Conservation (phyloP, 1,140 invertebrate genomes). For the Cyphomyrmex costatus region DNA sequence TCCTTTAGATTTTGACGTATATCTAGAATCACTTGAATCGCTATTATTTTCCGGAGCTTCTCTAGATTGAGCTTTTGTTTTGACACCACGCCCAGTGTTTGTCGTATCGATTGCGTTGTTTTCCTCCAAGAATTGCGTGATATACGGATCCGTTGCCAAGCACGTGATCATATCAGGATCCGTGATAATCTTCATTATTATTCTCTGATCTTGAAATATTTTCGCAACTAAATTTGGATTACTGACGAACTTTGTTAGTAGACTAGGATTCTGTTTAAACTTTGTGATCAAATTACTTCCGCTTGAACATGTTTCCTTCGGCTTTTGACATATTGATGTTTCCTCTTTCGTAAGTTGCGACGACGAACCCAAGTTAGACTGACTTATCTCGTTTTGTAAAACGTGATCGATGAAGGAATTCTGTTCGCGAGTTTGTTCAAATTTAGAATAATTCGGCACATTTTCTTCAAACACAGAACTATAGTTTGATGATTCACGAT, state of each 20-base stretch:
- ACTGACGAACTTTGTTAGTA: constrained; percentile 77
- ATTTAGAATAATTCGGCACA: constrained; percentile 47
- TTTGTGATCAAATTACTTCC: constrained; percentile 67
- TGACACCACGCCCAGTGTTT: not conserved
- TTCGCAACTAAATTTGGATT: constrained; percentile 80
- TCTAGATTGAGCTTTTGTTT: constrained; percentile 2
- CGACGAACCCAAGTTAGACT: not conserved
- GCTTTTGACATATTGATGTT: constrained; percentile 63
- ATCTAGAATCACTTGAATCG: constrained; percentile 4
- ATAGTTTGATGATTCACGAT: constrained; percentile 46
- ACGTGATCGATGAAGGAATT: constrained; percentile 15
- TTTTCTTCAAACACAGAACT: constrained; percentile 42
- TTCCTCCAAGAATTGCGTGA: constrained; percentile 77
- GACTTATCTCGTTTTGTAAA: not conserved
- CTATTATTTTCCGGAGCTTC: constrained; percentile 41
- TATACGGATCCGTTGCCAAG: constrained; percentile 79
- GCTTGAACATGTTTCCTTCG: constrained; percentile 69
- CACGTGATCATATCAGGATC: constrained; percentile 76
- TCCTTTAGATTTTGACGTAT: constrained; percentile 42
- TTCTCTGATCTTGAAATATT: constrained; percentile 80
- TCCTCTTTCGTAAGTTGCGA: constrained; percentile 58
- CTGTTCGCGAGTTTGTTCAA: constrained; percentile 51
- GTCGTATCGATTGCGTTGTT: constrained; percentile 44
- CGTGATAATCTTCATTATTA: constrained; percentile 82
- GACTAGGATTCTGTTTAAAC: constrained; percentile 67